These are phyloP conservation scores for Morphnarchus princeps DNA, from an alignment of 2,113 vertebrate species.

Conservation along the genomic window DNA sequence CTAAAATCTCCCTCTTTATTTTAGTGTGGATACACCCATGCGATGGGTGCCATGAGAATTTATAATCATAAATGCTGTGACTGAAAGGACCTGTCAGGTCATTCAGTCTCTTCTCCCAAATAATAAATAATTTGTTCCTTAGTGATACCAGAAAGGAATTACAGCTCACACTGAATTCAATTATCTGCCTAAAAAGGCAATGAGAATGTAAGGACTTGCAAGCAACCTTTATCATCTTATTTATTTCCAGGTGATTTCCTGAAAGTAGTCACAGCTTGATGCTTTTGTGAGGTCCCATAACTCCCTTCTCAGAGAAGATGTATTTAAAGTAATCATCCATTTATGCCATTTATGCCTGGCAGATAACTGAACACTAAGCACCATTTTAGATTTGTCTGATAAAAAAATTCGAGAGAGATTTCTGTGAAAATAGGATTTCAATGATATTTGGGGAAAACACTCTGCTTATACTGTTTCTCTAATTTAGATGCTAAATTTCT, in stretches of 20 bases:
- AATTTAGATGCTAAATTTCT: conserved; percentile 53
- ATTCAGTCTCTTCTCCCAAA: not conserved
- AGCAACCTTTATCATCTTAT: conserved; percentile 72
- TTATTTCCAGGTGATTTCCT: conserved; percentile 73
- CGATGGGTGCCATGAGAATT: not conserved
- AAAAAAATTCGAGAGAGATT: conserved; percentile 61
- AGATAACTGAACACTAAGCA: conserved; percentile 68
- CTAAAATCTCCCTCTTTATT: not conserved
- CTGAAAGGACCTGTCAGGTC: not conserved
- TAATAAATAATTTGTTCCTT: conserved; percentile 35
- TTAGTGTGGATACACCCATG: not conserved
- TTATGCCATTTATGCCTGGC: conserved; percentile 74
- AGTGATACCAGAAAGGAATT: conserved; percentile 22
- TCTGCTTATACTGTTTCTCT: conserved; percentile 46
- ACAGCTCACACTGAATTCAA: conserved; percentile 17
- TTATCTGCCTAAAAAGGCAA: conserved; percentile 60
- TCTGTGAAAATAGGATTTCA: conserved; percentile 70
- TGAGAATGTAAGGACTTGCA: conserved; percentile 38
- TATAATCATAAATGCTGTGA: not conserved
- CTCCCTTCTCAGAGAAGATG: conserved; percentile 67
- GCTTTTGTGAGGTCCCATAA: conserved; percentile 72
- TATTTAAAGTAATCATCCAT: conserved; percentile 79
- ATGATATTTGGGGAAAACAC: conserved; percentile 72
- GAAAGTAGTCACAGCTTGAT: conserved; percentile 70
- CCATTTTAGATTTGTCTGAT: conserved; percentile 62